phyloP scores from a whole-genome alignment of 2,113 vertebrate species.

The Opisthocomus hoazin region DNA sequence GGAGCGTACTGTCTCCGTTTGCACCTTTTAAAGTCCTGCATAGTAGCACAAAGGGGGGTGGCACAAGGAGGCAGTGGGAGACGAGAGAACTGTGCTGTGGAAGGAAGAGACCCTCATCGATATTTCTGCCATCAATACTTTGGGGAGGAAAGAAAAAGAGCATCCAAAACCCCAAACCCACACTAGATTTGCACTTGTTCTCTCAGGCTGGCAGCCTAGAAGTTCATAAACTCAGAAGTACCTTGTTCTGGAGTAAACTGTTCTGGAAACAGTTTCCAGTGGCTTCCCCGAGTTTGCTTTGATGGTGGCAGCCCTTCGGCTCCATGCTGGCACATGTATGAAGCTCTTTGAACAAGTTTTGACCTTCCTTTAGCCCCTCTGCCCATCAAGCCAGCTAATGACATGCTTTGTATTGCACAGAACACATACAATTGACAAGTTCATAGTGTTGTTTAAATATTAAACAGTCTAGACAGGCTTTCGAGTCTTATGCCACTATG shows the following conservation, averaged over 20 bases:
- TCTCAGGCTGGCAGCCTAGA: conserved; percentile 36
- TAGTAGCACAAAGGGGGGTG: conserved; percentile 26
- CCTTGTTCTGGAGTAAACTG: conserved; percentile 28
- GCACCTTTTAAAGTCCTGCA: conserved; percentile 47
- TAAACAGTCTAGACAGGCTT: conserved; percentile 63
- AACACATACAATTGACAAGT: conserved; percentile 64
- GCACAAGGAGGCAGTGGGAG: background rate
- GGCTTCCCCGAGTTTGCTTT: conserved; percentile 28
- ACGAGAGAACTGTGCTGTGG: background rate
- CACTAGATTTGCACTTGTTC: conserved; percentile 17
- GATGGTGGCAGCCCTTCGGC: conserved; percentile 49
- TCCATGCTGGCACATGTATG: conserved; percentile 28
- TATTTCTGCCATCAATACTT: conserved; percentile 1
- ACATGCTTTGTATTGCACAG: conserved; percentile 62
- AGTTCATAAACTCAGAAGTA: conserved; percentile 33
- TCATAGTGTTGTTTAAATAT: conserved; percentile 66
- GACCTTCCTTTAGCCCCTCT: conserved; percentile 48
- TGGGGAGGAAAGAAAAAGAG: background rate
- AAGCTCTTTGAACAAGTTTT: conserved; percentile 53
- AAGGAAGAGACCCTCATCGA: background rate
- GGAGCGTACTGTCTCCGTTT: background rate
- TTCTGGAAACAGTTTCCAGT: conserved; percentile 29
- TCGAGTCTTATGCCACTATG: background rate
- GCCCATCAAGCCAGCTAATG: conserved; percentile 54
- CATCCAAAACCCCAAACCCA: background rate